These are phyloP conservation scores for Pollachius pollachius DNA, from an alignment of 2,113 vertebrate species.

Conservation along the genomic window DNA sequence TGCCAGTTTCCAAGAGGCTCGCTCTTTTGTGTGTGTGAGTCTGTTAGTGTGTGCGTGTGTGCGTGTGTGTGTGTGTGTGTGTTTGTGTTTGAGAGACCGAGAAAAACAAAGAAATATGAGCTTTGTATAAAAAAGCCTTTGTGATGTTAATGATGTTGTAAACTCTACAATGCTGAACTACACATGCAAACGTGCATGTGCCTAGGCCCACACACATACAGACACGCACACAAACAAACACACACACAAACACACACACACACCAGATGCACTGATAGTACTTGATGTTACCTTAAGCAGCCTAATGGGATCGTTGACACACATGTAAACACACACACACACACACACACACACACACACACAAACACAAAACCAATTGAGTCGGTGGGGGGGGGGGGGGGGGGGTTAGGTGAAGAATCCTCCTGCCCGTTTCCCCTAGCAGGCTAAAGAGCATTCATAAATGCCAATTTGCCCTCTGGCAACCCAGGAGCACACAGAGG, in stretches of 20 bases:
- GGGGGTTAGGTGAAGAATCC: slow-evolving; percentile 53
- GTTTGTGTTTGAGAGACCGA: no score
- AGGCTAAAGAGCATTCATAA: slow-evolving; percentile 48
- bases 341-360: no score
- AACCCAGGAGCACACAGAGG: slow-evolving; percentile 14
- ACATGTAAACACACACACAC: no score
- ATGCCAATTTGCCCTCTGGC: slow-evolving; percentile 51
- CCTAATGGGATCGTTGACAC: no score
- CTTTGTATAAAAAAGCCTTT: not conserved
- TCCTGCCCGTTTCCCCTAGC: slow-evolving; percentile 40
- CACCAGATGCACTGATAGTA: not conserved
- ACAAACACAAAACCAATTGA: no score
- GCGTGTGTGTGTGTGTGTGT: no score
- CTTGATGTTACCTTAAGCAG: no score
- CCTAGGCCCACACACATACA: slow-evolving; percentile 7
- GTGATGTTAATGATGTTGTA: no score
- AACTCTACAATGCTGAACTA: no score
- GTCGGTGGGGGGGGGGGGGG: no score
- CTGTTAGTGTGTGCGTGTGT: no score
- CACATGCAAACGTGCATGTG: not conserved
- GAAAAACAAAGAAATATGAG: not conserved
- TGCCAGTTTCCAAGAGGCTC: slow-evolving; percentile 30
- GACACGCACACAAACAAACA: slow-evolving; percentile 8
- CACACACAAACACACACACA: slow-evolving; percentile 6
- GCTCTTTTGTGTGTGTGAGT: no score